Evolutionary conservation across 1,140 invertebrate genomes (phyloP), one percentile per base, ranked within the genome.

Genomic region (Xylocopa sonorina): DNA sequence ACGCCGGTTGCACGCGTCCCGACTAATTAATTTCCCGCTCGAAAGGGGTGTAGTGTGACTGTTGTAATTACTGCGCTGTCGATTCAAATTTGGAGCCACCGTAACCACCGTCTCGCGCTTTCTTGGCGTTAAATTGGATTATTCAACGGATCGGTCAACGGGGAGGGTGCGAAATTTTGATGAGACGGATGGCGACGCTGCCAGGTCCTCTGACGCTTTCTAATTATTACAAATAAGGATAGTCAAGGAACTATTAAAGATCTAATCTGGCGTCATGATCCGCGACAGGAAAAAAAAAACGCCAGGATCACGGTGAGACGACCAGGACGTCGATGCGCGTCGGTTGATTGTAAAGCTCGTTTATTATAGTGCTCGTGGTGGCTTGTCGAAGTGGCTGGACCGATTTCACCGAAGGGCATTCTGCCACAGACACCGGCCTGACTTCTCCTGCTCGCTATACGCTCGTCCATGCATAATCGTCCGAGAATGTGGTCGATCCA

Each of bases 331-430:
- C 58, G 58, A 62, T 62, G n/a, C 34, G 32, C 34, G 34, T 21
- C 9, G 34, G 1, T 38, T n/a, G 50, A 27, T 67, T 67, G 63
- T 80, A 82, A 73, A 68, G 38, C 58, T 58, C 38, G 73, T 81
- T 82, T 80, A 68, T 82, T 81, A 57, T 62, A 38, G 34, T n/a
- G 6, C 41, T 81, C 18, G 48, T 62, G 21, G 32, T 38, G 58
- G 58, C 58, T 24, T 62, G 58, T 62, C 58, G 58, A 38, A n/a
- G 32, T 58, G n/a, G 27, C 68, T 74, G 34, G 41, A 75, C 69
- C 16, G 63, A 53, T 14, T 80, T 50, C 60, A 77, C 69, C 57
- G 60, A 79, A 64, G 43, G 55, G 21, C 34, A 60, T 34, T 72
- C 16, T 67, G 34, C 27, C 53, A 60, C 32, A 38, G 32, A 38